Base-by-base conservation (phyloP, 2,797 vertebrate genomes). In the Hydrophis major region DNA sequence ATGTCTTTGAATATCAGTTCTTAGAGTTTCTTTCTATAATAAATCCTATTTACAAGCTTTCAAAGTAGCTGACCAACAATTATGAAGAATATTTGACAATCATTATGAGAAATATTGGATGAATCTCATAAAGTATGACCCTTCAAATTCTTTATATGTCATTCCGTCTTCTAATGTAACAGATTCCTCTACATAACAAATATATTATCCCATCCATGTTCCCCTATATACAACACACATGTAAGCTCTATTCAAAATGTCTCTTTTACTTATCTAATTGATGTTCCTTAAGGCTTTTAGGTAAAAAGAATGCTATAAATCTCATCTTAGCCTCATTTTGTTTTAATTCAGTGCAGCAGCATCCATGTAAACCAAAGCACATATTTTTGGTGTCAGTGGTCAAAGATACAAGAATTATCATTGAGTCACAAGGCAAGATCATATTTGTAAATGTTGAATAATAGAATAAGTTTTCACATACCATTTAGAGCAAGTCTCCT, bases 231-330 rank as follows among this genome's bases (percentile, higher is more conserved):
- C 28, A 16, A 25, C 57, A 83, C 42, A 89, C 4, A n/a, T 89
- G 55, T 63, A 55, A 55, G 22, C 10, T 88, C 66, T 61, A 47
- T 83, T 89, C 66, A 32, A 11, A 87, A 83, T 89, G 16, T 32
- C 56, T 93, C 57, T 42, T 12, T 56, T 88, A 66, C 13, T 88
- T 90, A 91, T 25, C 55, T 91, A 93, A 63, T 93, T 89, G 57
- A 56, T 89, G 47, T 88, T 93, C 32, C 92, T 78, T 83, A 83
- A 91, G 47, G 25, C 56, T 83, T 28, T 25, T 87, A 91, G n/a
- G 88, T 89, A 93, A 93, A 91, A 93, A 91, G 87, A 69, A 91
- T 47, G 56, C 56, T 91, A 93, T 91, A 91, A 91, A 91, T 91
- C 66, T 91, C 87, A 91, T 91, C 55, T 88, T 88, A 50, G 91